Percentiles rank a stretch among this genome's conserved stretches.
These are phyloP conservation scores for Eristalis pertinax DNA, from an alignment of 2,888 invertebrate genomes.

Conservation along the genomic window DNA sequence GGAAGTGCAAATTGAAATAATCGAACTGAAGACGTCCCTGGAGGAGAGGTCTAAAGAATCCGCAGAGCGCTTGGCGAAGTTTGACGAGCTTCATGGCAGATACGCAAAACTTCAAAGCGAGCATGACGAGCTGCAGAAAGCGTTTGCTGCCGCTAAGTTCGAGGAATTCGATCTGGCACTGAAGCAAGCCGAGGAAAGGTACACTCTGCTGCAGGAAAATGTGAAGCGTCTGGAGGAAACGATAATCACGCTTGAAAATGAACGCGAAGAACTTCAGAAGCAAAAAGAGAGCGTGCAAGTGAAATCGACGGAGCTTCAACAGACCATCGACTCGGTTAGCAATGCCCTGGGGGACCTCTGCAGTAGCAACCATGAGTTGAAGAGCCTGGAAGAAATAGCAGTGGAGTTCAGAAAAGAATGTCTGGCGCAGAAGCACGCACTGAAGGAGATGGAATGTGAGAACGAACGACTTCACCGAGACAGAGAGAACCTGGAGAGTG, in stretches of 20 bases:
- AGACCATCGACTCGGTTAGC: not conserved
- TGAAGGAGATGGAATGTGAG: not conserved
- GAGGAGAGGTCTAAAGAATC: constrained; percentile 44
- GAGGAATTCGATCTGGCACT: not conserved
- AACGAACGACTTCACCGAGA: not conserved
- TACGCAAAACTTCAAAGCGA: constrained; percentile 43
- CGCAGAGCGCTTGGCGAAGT: constrained; percentile 22
- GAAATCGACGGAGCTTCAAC: not conserved
- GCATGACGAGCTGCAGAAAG: constrained; percentile 33
- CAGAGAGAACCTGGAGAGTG: not conserved
- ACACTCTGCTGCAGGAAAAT: constrained; percentile 2
- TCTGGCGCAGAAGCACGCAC: not conserved
- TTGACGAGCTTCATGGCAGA: constrained; percentile 20
- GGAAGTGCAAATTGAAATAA: constrained; percentile 45
- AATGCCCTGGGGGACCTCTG: too few relatives aligned
- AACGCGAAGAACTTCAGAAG: not conserved
- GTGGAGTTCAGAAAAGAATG: not conserved
- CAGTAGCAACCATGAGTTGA: too few relatives aligned
- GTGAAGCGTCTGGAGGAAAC: not conserved
- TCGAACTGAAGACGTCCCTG: constrained; percentile 50
- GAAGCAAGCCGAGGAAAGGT: constrained; percentile 7
- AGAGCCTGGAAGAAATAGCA: too few relatives aligned
- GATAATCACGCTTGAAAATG: not conserved
- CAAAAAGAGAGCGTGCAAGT: not conserved
- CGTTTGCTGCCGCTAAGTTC: not conserved